phyloP scores from a whole-genome alignment of 92 coral and sea anemone species.

The Meandrina meandrites region DNA sequence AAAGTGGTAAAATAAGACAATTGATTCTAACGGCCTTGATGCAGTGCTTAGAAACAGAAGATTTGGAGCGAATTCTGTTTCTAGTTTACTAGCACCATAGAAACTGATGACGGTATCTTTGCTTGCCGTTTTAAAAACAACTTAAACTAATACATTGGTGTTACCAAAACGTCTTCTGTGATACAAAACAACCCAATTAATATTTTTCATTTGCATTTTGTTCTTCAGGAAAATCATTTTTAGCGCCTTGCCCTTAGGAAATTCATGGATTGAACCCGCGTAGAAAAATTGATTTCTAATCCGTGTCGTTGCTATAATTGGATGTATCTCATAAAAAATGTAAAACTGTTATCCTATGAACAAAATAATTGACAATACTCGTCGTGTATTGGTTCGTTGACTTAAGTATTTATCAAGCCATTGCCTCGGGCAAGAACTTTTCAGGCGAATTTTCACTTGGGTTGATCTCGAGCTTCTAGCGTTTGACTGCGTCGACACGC shows the following conservation, averaged over 20 bases:
- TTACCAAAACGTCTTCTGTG: not conserved
- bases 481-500: not conserved
- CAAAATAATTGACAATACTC: slow-evolving; percentile 27
- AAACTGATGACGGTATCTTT: slow-evolving; percentile 5
- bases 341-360: slow-evolving; percentile 14
- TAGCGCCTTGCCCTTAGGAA: not conserved
- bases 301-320: slow-evolving; percentile 24
- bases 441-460: not conserved
- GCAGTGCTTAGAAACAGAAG: slow-evolving; percentile 22
- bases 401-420: slow-evolving; percentile 4
- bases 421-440: not conserved
- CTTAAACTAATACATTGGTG: not conserved
- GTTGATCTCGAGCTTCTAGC: not conserved
- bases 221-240: not conserved
- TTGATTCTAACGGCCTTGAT: slow-evolving; percentile 9
- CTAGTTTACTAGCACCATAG: slow-evolving; percentile 26
- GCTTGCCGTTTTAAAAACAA: not conserved
- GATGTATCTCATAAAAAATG: slow-evolving; percentile 29
- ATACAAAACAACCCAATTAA: not conserved
- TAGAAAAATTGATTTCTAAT: slow-evolving; percentile 11
- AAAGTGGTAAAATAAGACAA: not conserved
- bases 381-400: slow-evolving; percentile 16
- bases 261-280: not conserved
- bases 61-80: slow-evolving; percentile 12
- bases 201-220: not conserved